Evolutionary conservation across 2,888 invertebrate species (phyloP), one percentile per base, ranked within the genome.

Genomic region (Pharmacophagus antenor): DNA sequence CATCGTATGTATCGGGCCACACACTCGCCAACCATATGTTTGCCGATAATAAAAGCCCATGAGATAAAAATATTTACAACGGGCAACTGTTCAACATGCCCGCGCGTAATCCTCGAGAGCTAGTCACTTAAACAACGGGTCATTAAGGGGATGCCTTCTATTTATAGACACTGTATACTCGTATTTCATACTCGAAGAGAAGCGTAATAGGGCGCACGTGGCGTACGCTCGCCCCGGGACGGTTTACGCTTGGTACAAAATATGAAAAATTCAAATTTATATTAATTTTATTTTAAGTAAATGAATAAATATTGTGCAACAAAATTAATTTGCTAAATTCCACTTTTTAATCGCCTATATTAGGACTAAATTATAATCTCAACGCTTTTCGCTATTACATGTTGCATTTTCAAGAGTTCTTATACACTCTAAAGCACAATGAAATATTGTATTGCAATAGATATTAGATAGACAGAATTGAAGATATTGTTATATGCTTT

Each of bases 191-290:
- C 77, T 72, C 70, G 80, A 73, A 71, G 79, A 80, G 82, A 80
- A 79, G 74, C 77, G 79, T 86, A 85, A 87, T 85, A 81, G 80
- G 73, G 73, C 74, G 82, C 89, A 88, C 85, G 85, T 85, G 88
- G 80, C 77, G 71, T 68, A 61, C 65, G 67, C 65, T 58, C 51
- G 12, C 46, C 18, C 52, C 49, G 37, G 25, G 21, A 48, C 42
- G 21, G 48, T 57, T 58, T 57, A 62, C 62, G 65, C 49, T 59
- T 60, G 49, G 57, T 60, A 52, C 41, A 52, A 50, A 50, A 62
- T 53, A 31, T 20, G 1, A 44, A 44, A 44, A 44, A 8, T 44
- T n/a, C n/a, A n/a, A n/a, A n/a, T n/a, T n/a, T n/a, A n/a, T n/a
- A n/a, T n/a, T n/a, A n/a, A n/a, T n/a, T n/a, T n/a, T n/a, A n/a